Conservation (phyloP, 2,113 vertebrate species). For the Chiloscyllium plagiosum region DNA sequence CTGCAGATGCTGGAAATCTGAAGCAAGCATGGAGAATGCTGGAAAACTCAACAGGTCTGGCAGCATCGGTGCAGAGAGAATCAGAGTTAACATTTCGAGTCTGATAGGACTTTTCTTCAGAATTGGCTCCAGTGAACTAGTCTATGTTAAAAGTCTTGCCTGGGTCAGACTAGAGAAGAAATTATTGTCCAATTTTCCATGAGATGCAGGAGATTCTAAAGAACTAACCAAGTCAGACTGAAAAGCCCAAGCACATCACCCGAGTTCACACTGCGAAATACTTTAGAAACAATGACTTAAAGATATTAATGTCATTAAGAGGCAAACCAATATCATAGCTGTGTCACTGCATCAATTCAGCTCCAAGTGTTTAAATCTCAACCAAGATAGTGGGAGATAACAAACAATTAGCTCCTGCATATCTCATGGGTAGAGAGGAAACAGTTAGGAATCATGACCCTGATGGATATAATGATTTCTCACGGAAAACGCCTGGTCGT, state of each 20-base stretch:
- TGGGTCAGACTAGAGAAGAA: not conserved
- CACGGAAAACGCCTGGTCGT: not conserved
- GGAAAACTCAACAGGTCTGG: no score
- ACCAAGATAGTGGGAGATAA: not conserved
- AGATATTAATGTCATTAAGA: not conserved
- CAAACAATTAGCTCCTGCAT: not conserved
- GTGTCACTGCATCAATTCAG: not conserved
- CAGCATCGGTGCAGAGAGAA: no score
- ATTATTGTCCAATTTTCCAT: not conserved
- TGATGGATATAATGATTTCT: not conserved
- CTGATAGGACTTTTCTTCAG: no score
- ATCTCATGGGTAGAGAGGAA: not conserved
- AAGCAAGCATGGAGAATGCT: no score
- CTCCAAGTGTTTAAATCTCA: not conserved
- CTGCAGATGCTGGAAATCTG: no score
- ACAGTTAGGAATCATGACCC: not conserved
- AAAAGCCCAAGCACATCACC: no score
- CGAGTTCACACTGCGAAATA: not conserved
- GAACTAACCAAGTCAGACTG: not conserved
- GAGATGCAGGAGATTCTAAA: not conserved
- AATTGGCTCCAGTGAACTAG: no score
- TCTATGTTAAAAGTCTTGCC: not conserved
- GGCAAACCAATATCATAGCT: not conserved
- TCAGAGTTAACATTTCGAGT: no score
- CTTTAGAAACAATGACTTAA: not conserved